Evolutionary conservation across 2,888 invertebrate species (phyloP), one percentile per base, ranked within the genome.

Genomic region (Coelinius sp.): DNA sequence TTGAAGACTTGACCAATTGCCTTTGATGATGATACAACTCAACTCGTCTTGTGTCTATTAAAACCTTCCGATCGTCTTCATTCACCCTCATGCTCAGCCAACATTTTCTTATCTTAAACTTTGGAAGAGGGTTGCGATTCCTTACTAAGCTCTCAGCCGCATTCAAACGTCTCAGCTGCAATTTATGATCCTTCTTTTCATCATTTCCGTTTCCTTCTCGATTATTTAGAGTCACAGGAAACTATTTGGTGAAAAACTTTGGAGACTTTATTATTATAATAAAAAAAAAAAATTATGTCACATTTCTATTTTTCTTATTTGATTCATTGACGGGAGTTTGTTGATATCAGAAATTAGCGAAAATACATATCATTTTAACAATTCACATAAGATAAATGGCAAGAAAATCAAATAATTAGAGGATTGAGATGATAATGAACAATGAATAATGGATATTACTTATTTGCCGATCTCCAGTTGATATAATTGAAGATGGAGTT

Each of bases 161-260:
- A 59, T 59, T 59, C 59, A 59, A 20, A 59, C 59, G 35, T 66
- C 59, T 59, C 31, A 35, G 20, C 17, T 31, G 35, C 59, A 31
- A 71, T 71, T 71, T 59, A 46, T 71, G 46, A 65, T 49, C 5
- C 59, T 66, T 66, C 66, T 71, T 59, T 59, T 71, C 71, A 68
- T 68, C 68, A 71, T 71, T 71, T 71, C 71, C 71, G 71, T 49
- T 71, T 71, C 71, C 71, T 31, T 24, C 56, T 27, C 31, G 66
- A 38, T 66, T 20, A 71, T 70, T 65, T 69, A 59, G 35, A 14
- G 20, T 14, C 35, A 10, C 31, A 17, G 59, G 66, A 71, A 46
- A 71, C 35, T 44, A 10, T 35, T 17, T 17, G 31, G 17, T 5
- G 56, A 38, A 62, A 75, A 41, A 46, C 70, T 68, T 65, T 73